Percentiles rank a stretch among this genome's conserved stretches.
Evolutionary conservation across 53 echinoderm and acorn worm genomes (phyloP).

Genomic region (Stichopus horrens): DNA sequence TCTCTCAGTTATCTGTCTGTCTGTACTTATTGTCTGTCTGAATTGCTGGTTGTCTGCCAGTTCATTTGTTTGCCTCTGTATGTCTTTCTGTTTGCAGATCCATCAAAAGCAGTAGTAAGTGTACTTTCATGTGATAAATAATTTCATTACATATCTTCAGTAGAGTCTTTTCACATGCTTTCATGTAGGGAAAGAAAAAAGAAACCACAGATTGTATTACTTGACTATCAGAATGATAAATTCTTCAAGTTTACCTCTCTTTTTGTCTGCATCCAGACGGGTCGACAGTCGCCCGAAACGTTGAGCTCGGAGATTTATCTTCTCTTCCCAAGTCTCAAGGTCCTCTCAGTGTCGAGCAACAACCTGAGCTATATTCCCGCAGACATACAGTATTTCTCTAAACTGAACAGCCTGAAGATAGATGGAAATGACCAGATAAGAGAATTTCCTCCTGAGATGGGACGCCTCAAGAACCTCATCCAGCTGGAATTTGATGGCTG

Average conservation of each 20-base stretch:
- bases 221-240: too few species aligned
- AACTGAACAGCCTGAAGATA: slow-evolving; percentile 86
- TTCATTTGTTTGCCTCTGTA: too few species aligned
- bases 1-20: neutral
- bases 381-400: slow-evolving; percentile 85
- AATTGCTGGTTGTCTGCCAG: too few species aligned
- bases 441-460: slow-evolving; percentile 90
- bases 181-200: too few species aligned
- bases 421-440: slow-evolving; percentile 83
- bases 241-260: neutral
- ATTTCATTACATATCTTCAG: too few species aligned
- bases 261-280: neutral
- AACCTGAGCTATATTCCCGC: slow-evolving; percentile 72
- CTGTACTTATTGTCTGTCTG: too few species aligned
- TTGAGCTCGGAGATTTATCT: slow-evolving; percentile 71
- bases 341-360: slow-evolving; percentile 79
- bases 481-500: slow-evolving; percentile 88
- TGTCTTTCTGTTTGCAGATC: too few species aligned
- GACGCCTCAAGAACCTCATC: slow-evolving; percentile 78
- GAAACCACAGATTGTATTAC: too few species aligned
- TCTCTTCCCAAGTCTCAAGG: slow-evolving; percentile 84
- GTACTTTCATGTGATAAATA: too few species aligned
- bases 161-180: too few species aligned
- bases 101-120: too few species aligned
- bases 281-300: neutral